These are phyloP conservation scores for Dolichomitus sp. DNA, from an alignment of 2,888 invertebrate species.

Conservation along the genomic window DNA sequence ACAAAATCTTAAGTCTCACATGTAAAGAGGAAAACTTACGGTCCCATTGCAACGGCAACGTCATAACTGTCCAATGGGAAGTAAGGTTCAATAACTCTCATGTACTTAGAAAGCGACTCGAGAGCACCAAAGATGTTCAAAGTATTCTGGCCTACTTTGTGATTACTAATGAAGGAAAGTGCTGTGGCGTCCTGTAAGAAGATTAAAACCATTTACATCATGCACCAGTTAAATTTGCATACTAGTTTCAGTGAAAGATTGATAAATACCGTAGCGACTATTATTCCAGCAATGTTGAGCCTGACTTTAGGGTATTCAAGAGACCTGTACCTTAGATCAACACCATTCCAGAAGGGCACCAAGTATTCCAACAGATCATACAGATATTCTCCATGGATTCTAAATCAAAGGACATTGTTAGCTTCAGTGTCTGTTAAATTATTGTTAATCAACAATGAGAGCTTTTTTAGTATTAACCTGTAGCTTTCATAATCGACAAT, in stretches of 20 bases:
- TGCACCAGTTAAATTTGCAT: neutral
- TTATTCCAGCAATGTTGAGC: constrained; percentile 66
- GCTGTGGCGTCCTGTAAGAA: constrained; percentile 45
- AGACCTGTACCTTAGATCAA: constrained; percentile 62
- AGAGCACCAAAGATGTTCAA: constrained; percentile 20
- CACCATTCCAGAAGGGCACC: constrained; percentile 67
- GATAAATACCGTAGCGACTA: constrained; percentile 56
- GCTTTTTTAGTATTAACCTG: constrained; percentile 22
- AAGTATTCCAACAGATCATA: constrained; percentile 59
- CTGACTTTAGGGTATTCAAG: constrained; percentile 63
- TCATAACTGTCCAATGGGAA: constrained; percentile 53
- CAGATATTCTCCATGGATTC: constrained; percentile 24
- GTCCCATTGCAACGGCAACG: constrained; percentile 58
- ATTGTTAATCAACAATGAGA: neutral
- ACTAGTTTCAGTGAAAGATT: neutral
- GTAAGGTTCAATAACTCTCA: neutral
- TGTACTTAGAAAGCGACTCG: constrained; percentile 16
- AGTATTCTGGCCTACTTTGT: neutral
- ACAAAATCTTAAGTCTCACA: too few relatives aligned
- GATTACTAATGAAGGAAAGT: constrained; percentile 35
- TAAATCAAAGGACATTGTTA: neutral
- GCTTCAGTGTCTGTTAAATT: neutral
- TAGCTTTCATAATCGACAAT: constrained; percentile 47
- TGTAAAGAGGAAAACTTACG: constrained; percentile 38
- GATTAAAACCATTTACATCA: neutral